phyloP scores from a whole-genome alignment of 1,140 invertebrate species.

The Diachasmimorpha longicaudata region DNA sequence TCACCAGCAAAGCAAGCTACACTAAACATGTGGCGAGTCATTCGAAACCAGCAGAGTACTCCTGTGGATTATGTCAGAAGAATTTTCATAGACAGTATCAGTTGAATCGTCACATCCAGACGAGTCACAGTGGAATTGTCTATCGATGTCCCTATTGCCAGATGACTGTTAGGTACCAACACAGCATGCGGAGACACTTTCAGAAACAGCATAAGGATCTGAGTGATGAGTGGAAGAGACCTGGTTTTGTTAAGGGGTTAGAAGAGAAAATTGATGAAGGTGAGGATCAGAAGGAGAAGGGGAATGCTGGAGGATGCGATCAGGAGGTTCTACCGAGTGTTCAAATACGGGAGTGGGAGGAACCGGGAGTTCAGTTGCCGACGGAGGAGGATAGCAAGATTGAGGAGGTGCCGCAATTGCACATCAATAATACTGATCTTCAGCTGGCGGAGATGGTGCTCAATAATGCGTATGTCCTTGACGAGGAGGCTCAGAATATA shows the following conservation, averaged over 20 bases:
- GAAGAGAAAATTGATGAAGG: slow-evolving; percentile 31
- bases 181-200: slow-evolving; percentile 61
- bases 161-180: slow-evolving; percentile 43
- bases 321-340: too few species aligned
- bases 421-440: too few species aligned
- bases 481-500: too few species aligned
- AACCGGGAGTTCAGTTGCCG: too few species aligned
- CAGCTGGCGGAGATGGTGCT: too few species aligned
- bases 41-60: slow-evolving; percentile 21
- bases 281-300: background rate
- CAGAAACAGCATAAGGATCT: slow-evolving; percentile 53
- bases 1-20: slow-evolving; percentile 26
- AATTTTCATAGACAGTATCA: slow-evolving; percentile 59
- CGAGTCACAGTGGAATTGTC: slow-evolving; percentile 57
- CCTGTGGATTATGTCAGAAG: slow-evolving; percentile 53
- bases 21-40: slow-evolving; percentile 33
- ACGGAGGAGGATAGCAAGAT: too few species aligned
- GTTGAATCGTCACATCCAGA: slow-evolving; percentile 53
- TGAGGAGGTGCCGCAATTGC: too few species aligned
- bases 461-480: too few species aligned
- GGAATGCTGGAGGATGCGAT: too few species aligned
- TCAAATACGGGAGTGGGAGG: background rate
- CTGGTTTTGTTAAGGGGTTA: slow-evolving; percentile 35
- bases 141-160: slow-evolving; percentile 60
- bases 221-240: slow-evolving; percentile 35